These are phyloP conservation scores for Brachyrhaphis roseni DNA, from an alignment of 2,797 vertebrate species.

Conservation along the genomic window DNA sequence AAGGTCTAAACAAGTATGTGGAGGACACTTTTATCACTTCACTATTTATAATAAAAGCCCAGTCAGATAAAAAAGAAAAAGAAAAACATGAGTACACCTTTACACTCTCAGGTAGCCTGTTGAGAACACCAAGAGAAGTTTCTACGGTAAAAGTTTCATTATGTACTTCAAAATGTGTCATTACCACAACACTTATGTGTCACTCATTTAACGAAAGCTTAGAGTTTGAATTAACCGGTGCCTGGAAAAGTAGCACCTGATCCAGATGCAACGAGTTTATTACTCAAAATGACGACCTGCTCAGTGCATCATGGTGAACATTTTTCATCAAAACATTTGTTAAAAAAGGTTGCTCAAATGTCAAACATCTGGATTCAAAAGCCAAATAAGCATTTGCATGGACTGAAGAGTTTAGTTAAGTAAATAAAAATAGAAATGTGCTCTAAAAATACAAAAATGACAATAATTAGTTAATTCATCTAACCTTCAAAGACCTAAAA, in stretches of 20 bases:
- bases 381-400: background rate
- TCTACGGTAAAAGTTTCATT: constrained; percentile 21
- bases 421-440: background rate
- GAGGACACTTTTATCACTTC: background rate
- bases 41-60: background rate
- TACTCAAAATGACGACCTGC: constrained; percentile 19
- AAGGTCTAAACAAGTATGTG: background rate
- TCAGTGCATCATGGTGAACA: constrained; percentile 5
- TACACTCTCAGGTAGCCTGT: background rate
- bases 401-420: background rate
- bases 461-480: background rate
- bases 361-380: background rate
- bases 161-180: constrained; percentile 37
- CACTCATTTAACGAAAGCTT: constrained; percentile 33
- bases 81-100: background rate
- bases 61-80: background rate
- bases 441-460: background rate
- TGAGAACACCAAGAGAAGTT: constrained; percentile 6
- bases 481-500: background rate
- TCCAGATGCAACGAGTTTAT: constrained; percentile 27
- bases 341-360: background rate
- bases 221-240: constrained; percentile 5
- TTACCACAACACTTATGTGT: constrained; percentile 39
- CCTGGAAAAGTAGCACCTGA: constrained; percentile 31
- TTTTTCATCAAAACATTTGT: background rate